A percentile compares a stretch with the other conserved stretches of the same genome.
Conservation (phyloP, 2,888 invertebrate genomes). For the Macrosoma leucophasiata region DNA sequence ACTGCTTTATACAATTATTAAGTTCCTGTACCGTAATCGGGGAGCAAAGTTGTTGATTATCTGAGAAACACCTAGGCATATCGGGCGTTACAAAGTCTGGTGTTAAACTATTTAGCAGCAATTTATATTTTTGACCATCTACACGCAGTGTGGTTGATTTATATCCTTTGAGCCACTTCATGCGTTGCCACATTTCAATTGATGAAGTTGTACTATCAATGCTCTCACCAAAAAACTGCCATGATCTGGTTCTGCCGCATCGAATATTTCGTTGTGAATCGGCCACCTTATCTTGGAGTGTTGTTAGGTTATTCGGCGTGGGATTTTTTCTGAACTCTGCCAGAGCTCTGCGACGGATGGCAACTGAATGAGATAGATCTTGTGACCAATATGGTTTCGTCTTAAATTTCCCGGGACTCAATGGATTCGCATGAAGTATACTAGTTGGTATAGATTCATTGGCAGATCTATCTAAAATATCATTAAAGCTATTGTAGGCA, state of each 20-base stretch:
- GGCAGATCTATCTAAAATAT: slow-evolving; percentile 4
- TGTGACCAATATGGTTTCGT: slow-evolving; percentile 7
- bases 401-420: slow-evolving; percentile 2
- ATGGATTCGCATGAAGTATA: slow-evolving; percentile 3
- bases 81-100: slow-evolving; percentile 3
- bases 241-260: slow-evolving; percentile 9
- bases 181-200: slow-evolving; percentile 19
- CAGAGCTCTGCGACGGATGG: slow-evolving; percentile 1
- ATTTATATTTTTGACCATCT: background rate
- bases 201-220: slow-evolving; percentile 8
- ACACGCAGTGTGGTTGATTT: background rate
- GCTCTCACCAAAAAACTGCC: slow-evolving; percentile 14
- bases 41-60: background rate
- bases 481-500: background rate
- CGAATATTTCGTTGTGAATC: slow-evolving; percentile 13
- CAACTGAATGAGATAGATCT: background rate
- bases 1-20: slow-evolving; percentile 2
- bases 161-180: slow-evolving; percentile 23
- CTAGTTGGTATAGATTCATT: slow-evolving; percentile 3
- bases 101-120: background rate
- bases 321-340: slow-evolving; percentile 5
- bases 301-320: slow-evolving; percentile 3
- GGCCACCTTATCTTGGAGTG: background rate
- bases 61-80: background rate
- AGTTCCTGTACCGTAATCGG: slow-evolving; percentile 5